Evolutionary conservation across 2,888 invertebrate species (phyloP).

Genomic region (Pristionchus japonicus): DNA sequence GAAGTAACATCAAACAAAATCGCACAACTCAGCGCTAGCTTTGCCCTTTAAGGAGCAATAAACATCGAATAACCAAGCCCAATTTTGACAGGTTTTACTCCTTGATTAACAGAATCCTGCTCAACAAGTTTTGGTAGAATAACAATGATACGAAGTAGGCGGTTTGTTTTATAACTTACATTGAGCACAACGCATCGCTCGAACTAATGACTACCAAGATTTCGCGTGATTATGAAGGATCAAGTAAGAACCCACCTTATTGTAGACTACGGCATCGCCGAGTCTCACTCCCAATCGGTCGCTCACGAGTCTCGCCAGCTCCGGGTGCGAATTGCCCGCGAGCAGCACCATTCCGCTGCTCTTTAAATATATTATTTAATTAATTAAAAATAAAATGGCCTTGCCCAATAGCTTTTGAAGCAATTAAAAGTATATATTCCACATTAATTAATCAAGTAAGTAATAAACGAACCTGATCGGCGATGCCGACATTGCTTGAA

Average conservation of each 20-base stretch:
- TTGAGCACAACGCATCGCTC: too few species aligned
- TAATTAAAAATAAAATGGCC: background rate
- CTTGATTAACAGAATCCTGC: background rate
- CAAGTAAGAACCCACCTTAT: constrained; percentile 86
- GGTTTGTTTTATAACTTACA: too few species aligned
- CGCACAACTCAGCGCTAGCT: background rate
- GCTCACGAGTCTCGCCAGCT: constrained; percentile 89
- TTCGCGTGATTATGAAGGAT: background rate
- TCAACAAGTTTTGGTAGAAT: too few species aligned
- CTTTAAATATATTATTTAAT: constrained; percentile 48
- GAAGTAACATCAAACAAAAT: too few species aligned
- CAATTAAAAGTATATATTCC: too few species aligned
- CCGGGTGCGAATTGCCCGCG: constrained; percentile 96
- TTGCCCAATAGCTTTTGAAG: background rate
- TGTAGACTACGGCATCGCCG: constrained; percentile 87
- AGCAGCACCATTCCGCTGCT: constrained; percentile 88
- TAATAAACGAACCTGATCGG: background rate
- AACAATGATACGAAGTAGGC: too few species aligned
- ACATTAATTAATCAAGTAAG: background rate
- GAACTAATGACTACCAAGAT: too few species aligned
- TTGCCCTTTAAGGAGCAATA: background rate
- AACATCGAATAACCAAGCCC: background rate
- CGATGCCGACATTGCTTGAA: background rate
- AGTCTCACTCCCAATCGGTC: constrained; percentile 78
- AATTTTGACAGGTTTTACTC: background rate